phyloP scores from a whole-genome alignment of 64 coral and sea anemone species.

The Pocillopora verrucosa region DNA sequence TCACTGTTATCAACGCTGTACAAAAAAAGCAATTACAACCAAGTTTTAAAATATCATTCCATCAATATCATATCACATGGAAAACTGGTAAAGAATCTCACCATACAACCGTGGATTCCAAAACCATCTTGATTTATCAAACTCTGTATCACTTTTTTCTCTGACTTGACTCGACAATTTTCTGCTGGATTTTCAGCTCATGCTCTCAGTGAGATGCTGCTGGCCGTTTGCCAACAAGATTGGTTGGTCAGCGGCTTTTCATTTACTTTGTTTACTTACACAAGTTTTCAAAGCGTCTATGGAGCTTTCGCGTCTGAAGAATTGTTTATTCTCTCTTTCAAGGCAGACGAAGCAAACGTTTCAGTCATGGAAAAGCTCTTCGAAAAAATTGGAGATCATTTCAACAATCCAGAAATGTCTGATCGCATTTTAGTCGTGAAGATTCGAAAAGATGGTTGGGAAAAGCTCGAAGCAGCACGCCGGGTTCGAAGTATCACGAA shows the following conservation, averaged over 20 bases:
- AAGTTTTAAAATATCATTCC: not conserved
- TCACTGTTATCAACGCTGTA: conserved; percentile 97
- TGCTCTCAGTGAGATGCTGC: conserved; percentile 1
- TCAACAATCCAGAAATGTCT: conserved; percentile 91
- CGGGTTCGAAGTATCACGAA: conserved; percentile 50
- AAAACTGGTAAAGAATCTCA: conserved; percentile 27
- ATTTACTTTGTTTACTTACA: conserved; percentile 4
- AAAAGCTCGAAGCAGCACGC: conserved; percentile 70
- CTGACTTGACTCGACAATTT: conserved; percentile 23
- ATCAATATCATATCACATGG: not conserved
- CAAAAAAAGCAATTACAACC: conserved; percentile 10
- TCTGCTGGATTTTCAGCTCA: conserved; percentile 33
- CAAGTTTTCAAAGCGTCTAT: not conserved
- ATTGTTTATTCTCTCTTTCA: not conserved
- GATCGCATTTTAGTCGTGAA: conserved; percentile 81
- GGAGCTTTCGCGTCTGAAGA: not conserved
- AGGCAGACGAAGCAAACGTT: not conserved
- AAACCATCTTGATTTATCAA: conserved; percentile 73
- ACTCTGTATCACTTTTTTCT: not conserved
- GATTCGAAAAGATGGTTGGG: conserved; percentile 83
- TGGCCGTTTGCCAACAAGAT: not conserved
- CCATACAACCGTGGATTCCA: conserved; percentile 98
- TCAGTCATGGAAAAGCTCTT: conserved; percentile 65
- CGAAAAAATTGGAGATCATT: conserved; percentile 88
- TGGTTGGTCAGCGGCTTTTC: conserved; percentile 10